A percentile compares a stretch with the other conserved stretches of the same genome.
Conservation (phyloP, 2,797 vertebrate species). For the Eidolon dupreanum region DNA sequence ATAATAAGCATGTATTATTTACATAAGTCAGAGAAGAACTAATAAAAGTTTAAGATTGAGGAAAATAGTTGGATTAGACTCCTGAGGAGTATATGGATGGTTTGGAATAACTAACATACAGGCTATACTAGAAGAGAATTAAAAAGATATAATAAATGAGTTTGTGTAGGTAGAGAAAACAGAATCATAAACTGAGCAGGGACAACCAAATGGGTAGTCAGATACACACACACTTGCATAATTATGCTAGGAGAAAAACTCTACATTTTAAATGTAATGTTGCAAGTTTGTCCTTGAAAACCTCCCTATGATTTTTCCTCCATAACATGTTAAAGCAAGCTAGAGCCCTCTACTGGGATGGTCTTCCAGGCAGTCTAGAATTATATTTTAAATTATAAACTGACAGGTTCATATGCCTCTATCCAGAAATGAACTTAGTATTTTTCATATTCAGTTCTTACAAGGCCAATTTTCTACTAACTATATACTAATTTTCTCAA, state of each 20-base stretch:
- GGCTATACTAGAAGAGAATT: not conserved
- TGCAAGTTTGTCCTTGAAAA: constrained; percentile 9
- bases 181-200: not conserved
- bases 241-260: not conserved
- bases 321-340: not conserved
- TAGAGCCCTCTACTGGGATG: constrained; percentile 58
- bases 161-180: not conserved
- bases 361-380: not conserved
- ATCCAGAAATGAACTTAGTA: not conserved
- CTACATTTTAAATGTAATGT: not conserved
- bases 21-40: not conserved
- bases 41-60: not conserved
- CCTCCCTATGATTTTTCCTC: not conserved
- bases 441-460: not conserved
- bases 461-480: not conserved
- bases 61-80: not conserved
- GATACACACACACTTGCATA: not conserved
- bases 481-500: not conserved
- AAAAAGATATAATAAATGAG: not conserved
- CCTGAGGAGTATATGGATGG: not conserved
- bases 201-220: not conserved
- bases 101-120: not conserved
- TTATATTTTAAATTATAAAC: constrained; percentile 48
- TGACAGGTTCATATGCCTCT: not conserved
- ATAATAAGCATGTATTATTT: not conserved